Conservation (phyloP, 2,797 vertebrate genomes). For the Toxotes lorentzi region DNA sequence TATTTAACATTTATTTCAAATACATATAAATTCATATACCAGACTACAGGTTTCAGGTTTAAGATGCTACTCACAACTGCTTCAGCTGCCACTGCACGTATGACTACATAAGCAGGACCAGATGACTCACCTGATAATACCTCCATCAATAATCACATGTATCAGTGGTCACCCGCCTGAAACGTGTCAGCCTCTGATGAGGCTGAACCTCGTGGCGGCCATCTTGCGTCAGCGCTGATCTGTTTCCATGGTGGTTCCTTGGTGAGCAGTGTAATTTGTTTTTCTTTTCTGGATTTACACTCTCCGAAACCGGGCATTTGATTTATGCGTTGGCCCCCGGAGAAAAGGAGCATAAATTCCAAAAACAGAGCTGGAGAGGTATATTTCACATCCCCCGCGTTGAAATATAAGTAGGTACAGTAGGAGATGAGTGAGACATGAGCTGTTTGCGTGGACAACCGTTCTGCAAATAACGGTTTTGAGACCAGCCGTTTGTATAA, state of each 20-base stretch:
- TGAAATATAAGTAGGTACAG: slow-evolving; percentile 24
- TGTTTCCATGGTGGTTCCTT: slow-evolving; percentile 26
- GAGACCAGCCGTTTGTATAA: neutral
- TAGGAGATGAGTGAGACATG: slow-evolving; percentile 3
- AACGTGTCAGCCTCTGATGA: neutral
- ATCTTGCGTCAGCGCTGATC: neutral
- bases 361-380: slow-evolving; percentile 53
- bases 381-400: slow-evolving; percentile 34
- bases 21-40: no score
- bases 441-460: neutral
- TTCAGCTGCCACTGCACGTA: no score
- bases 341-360: slow-evolving; percentile 33
- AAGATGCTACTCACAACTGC: no score
- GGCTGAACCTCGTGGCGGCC: neutral
- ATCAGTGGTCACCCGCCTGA: neutral
- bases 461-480: neutral
- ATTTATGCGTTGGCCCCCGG: slow-evolving; percentile 47
- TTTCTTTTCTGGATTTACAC: slow-evolving; percentile 60
- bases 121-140: neutral
- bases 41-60: no score
- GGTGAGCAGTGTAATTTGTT: slow-evolving; percentile 26
- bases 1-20: no score
- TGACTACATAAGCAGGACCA: neutral
- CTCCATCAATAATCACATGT: neutral
- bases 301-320: slow-evolving; percentile 39